These are phyloP conservation scores for Rhinoptilus africanus DNA, from an alignment of 2,113 vertebrate genomes.

Conservation along the genomic window DNA sequence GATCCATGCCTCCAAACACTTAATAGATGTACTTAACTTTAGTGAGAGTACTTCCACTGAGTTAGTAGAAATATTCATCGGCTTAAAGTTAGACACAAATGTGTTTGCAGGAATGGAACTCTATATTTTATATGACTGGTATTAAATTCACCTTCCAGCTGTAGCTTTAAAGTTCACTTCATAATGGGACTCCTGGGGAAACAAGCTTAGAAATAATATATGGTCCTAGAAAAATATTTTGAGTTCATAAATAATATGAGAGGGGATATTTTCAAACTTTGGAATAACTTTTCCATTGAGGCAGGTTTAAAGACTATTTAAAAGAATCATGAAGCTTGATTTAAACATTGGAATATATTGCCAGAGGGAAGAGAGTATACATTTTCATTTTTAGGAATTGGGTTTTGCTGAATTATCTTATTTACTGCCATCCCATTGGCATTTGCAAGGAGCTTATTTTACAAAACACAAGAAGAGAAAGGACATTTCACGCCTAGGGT, in stretches of 20 bases:
- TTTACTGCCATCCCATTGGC: neutral
- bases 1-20: constrained; percentile 30
- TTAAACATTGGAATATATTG: constrained; percentile 43
- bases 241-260: constrained; percentile 54
- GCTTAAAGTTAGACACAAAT: constrained; percentile 16
- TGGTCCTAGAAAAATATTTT: constrained; percentile 54
- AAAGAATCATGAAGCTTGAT: constrained; percentile 45
- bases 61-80: constrained; percentile 2
- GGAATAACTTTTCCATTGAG: constrained; percentile 47
- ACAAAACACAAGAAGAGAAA: neutral
- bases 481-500: neutral
- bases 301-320: constrained; percentile 41
- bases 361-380: constrained; percentile 10
- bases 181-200: constrained; percentile 25
- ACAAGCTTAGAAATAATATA: constrained; percentile 52
- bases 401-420: constrained; percentile 42
- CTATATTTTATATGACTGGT: constrained; percentile 1
- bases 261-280: constrained; percentile 55
- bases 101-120: constrained; percentile 7
- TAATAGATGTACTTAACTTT: constrained; percentile 18
- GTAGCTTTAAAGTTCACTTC: constrained; percentile 22
- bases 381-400: constrained; percentile 29
- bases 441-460: neutral
- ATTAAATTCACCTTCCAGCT: constrained; percentile 54
- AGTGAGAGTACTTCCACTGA: constrained; percentile 16